Conservation (phyloP, 2,888 invertebrate species). For the Coenonympha glycerion region DNA sequence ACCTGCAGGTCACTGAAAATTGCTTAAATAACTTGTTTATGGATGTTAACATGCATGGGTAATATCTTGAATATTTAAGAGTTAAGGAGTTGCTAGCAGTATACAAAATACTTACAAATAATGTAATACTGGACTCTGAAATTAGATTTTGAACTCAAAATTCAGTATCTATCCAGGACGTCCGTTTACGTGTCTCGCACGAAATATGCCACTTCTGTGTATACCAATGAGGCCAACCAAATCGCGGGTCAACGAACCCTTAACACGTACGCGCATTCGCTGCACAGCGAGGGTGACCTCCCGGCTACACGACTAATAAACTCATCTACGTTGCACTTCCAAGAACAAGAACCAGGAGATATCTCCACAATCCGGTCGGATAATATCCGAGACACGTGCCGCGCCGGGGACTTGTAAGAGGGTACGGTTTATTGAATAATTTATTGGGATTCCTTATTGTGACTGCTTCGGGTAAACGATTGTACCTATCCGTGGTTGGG, state of each 20-base stretch:
- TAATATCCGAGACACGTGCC: slow-evolving; percentile 31
- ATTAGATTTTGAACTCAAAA: no score
- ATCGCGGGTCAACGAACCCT: slow-evolving; percentile 55
- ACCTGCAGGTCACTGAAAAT: no score
- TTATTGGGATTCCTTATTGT: slow-evolving; percentile 18
- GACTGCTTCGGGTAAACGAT: slow-evolving; percentile 3
- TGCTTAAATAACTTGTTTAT: no score
- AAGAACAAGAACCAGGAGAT: slow-evolving; percentile 29
- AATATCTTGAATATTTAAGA: no score
- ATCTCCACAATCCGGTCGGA: slow-evolving; percentile 26
- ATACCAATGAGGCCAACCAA: slow-evolving; percentile 37
- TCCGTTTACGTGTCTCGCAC: slow-evolving; percentile 7
- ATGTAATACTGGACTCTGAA: no score
- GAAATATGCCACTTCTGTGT: slow-evolving; percentile 38
- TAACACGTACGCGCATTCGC: slow-evolving; percentile 43
- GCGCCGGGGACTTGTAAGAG: slow-evolving; percentile 24
- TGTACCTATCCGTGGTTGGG: no score
- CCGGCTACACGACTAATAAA: slow-evolving; percentile 30
- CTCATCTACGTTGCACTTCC: slow-evolving; percentile 13
- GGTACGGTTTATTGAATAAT: slow-evolving; percentile 27
- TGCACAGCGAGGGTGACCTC: slow-evolving; percentile 33
- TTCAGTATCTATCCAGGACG: neutral
- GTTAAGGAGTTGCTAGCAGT: no score
- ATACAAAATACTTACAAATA: no score
- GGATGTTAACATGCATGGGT: no score